Evolutionary conservation across 2,888 invertebrate genomes (phyloP), one percentile per base, ranked within the genome.

Genomic region (Synanthedon myopaeformis): DNA sequence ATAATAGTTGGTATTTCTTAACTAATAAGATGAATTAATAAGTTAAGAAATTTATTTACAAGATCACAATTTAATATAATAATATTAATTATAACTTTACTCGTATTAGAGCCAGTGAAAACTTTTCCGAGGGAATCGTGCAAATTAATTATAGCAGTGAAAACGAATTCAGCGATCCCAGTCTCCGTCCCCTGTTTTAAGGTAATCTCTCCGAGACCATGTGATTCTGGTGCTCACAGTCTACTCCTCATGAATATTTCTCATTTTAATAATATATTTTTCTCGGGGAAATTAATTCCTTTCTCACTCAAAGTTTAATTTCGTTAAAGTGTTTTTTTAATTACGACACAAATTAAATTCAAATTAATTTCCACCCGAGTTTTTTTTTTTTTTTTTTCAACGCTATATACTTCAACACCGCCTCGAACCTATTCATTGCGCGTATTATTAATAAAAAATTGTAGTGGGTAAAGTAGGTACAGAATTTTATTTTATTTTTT

Each of bases 171-270:
- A 6, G 6, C 45, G 13, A 45, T 13, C 45, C 23, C 45, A 45
- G 35, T n/a, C 5, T 45, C 13, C n/a, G 13, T 13, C 8, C 14
- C 2, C 45, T 13, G n/a, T 45, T 45, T 45, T 35, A 12, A 45
- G 14, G 13, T 45, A 45, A 45, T 45, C 45, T 55, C 56, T 53
- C 41, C 49, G 54, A 50, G 54, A 54, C 52, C 58, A 52, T 55
- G 56, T 55, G 55, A 54, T 55, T 42, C 35, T 52, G 42, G 56
- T 54, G 45, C 48, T 42, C 41, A 11, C 53, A 4, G n/a, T 3
- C 42, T 2, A 12, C 42, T 42, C 28, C 52, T 57, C 54, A 58
- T 57, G 53, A 58, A 59, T 59, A 59, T 55, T 57, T 55, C 48
- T 51, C 51, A 56, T 53, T 56, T 56, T 53, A 56, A 56, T 56